These are phyloP conservation scores for Sylvia atricapilla DNA, from an alignment of 2,113 vertebrate genomes.

Conservation along the genomic window DNA sequence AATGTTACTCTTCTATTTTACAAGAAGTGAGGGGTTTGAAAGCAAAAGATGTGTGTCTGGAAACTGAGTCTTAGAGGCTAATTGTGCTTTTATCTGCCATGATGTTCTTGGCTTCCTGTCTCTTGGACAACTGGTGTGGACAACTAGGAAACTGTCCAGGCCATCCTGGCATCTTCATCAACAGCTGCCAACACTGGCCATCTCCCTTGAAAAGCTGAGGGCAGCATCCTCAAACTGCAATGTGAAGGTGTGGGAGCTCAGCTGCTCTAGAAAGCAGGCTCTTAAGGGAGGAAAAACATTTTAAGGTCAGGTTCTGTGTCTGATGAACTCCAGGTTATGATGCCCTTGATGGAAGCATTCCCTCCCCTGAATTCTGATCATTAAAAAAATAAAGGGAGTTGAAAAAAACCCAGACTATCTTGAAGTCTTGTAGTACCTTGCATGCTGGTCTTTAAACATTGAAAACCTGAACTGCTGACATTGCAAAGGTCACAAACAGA, in stretches of 20 bases:
- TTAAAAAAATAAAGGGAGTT: background rate
- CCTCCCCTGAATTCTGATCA: background rate
- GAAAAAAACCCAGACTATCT: background rate
- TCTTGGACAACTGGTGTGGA: background rate
- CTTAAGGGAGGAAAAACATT: background rate
- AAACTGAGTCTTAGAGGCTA: background rate
- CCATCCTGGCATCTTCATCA: background rate
- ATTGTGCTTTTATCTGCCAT: background rate
- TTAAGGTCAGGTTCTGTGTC: background rate
- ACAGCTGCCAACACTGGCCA: background rate
- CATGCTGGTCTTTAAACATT: background rate
- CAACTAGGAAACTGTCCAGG: background rate
- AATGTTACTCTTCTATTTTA: background rate
- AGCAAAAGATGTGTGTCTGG: background rate
- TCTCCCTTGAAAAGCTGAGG: background rate
- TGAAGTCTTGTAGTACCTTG: background rate
- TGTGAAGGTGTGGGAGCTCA: background rate
- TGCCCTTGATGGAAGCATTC: background rate
- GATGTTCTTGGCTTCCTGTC: background rate
- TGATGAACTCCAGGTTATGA: background rate
- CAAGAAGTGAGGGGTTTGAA: background rate
- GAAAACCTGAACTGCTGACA: constrained; percentile 16
- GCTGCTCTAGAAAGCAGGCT: background rate
- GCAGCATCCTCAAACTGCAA: background rate
- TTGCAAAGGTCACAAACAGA: background rate